Evolutionary conservation across 2,888 invertebrate genomes (phyloP), one percentile per base, ranked within the genome.

Genomic region (Acrobeloides nanus): DNA sequence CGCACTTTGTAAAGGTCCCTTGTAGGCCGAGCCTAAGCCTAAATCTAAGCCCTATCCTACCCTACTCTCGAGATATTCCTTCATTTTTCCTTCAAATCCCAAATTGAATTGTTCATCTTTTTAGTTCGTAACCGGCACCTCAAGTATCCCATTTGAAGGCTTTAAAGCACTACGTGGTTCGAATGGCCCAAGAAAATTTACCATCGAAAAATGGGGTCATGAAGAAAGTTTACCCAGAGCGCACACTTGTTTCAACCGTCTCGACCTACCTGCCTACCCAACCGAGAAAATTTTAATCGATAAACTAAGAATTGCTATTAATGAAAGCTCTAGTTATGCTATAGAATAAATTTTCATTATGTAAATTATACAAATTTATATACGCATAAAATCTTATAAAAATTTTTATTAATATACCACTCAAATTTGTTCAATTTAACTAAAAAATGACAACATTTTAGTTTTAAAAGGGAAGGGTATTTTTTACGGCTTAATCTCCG

Each of bases 141-240:
- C 92, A 0, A 90, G 89, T 67, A 88, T 95, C 68, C 95, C 95
- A 0, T 93, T 89, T 76, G 93, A 95, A 76, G 95, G 95, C 1
- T 95, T 95, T 78, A 81, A 89, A 0, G 92, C 92, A 2, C 78
- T 95, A 47, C 81, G 93, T 33, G 95, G 95, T 46, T 89, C 89
- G 6, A 90, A 89, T 35, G 93, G 93, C 1, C 90, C 90, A 31
- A 81, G 92, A 15, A 62, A 89, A 66, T 70, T 70, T 48, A 66
- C 68, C 15, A 65, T 70, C 21, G 68, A 70, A 46, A 61, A 59
- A 26, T 70, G 68, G 66, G 70, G 70, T 25, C 59, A 60, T 12
- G 63, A 63, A n/a, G 39, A 41, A 12, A 51, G 61, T 25, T 46
- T 70, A 15, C 70, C 70, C 1, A 58, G 68, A 7, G 92, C 93